Evolutionary conservation across 2,888 invertebrate species (phyloP).

Genomic region (Leucania comma): DNA sequence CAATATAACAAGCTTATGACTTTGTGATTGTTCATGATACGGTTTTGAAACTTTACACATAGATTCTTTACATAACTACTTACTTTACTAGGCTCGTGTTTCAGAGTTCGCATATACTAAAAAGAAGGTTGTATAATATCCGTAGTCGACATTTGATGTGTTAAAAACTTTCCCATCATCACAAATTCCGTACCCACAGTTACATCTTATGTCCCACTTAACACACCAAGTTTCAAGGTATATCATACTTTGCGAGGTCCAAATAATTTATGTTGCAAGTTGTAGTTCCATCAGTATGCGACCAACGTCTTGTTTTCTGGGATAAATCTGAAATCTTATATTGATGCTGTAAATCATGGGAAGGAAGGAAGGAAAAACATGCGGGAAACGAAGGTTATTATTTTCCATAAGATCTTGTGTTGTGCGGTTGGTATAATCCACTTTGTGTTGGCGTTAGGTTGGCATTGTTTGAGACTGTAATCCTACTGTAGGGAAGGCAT

Average conservation of each 20-base stretch:
- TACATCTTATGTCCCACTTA: slow-evolving; percentile 12
- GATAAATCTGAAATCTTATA: slow-evolving; percentile 59
- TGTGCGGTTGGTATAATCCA: slow-evolving; percentile 45
- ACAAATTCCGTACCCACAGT: not conserved
- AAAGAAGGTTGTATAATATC: too few relatives aligned
- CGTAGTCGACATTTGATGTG: too few relatives aligned
- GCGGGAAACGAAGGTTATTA: slow-evolving; percentile 37
- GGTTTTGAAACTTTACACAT: too few relatives aligned
- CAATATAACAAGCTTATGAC: too few relatives aligned
- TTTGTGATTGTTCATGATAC: too few relatives aligned
- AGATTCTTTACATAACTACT: too few relatives aligned
- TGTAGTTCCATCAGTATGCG: slow-evolving; percentile 60
- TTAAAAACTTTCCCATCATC: not conserved
- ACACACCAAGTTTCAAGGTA: slow-evolving; percentile 43
- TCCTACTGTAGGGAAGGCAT: not conserved
- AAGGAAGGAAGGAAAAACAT: slow-evolving; percentile 43
- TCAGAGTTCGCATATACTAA: too few relatives aligned
- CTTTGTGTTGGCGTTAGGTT: slow-evolving; percentile 39
- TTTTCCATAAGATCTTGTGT: slow-evolving; percentile 35
- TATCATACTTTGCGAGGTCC: slow-evolving; percentile 46
- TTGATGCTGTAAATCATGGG: slow-evolving; percentile 62
- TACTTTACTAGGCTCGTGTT: too few relatives aligned
- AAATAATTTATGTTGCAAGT: slow-evolving; percentile 58
- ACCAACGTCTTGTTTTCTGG: slow-evolving; percentile 58
- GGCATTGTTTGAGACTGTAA: slow-evolving; percentile 3